A percentile compares a stretch with the other conserved stretches of the same genome.
Conservation (phyloP, 1,140 invertebrate species). For the Bombus sylvicola region DNA sequence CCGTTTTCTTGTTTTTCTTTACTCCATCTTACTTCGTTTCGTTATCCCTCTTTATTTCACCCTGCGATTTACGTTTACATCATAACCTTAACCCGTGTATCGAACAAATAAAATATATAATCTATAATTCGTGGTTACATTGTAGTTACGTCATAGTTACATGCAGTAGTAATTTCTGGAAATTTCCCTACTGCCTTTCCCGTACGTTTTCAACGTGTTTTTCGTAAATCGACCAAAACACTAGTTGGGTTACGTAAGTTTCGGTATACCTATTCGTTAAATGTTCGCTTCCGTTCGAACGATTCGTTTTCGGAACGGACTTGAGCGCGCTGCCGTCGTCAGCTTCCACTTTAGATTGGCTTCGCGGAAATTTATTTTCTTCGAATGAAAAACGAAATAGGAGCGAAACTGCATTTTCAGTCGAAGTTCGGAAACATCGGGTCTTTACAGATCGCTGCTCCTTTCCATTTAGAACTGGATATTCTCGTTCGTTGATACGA, state of each 20-base stretch:
- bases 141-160: not conserved
- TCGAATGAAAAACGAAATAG: not conserved
- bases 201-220: not conserved
- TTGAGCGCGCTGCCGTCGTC: slow-evolving; percentile 13
- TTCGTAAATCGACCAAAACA: not conserved
- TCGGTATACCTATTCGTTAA: not conserved
- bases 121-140: not conserved
- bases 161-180: not conserved
- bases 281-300: slow-evolving; percentile 2
- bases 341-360: not conserved
- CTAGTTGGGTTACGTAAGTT: slow-evolving; percentile 49
- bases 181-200: not conserved
- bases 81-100: not conserved
- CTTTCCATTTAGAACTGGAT: too few relatives aligned
- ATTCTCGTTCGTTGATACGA: not conserved
- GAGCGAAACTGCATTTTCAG: not conserved
- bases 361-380: not conserved
- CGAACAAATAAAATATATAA: not conserved
- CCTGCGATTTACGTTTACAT: not conserved
- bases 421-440: too few relatives aligned
- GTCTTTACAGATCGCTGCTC: too few relatives aligned
- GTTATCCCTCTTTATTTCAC: not conserved
- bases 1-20: not conserved
- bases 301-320: not conserved
- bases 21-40: not conserved